phyloP scores from a whole-genome alignment of 2,797 vertebrate genomes.

The Gallinago nigripennis region DNA sequence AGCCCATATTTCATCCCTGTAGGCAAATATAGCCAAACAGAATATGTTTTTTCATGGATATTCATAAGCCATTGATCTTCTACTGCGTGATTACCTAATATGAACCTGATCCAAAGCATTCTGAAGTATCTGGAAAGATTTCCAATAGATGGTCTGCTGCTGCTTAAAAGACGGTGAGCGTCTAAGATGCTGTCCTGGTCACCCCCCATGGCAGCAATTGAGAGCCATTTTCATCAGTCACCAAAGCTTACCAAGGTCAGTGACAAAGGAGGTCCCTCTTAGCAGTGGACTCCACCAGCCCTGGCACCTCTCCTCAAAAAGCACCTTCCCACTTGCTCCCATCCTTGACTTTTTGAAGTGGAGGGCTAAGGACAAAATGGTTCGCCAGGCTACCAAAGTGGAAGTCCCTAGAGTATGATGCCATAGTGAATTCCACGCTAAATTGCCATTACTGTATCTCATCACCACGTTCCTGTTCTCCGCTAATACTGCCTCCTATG shows the following conservation, averaged over 20 bases:
- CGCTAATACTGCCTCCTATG: not conserved
- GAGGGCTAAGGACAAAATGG: not conserved
- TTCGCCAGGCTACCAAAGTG: not conserved
- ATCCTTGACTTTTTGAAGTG: not conserved
- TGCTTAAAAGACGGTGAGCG: not conserved
- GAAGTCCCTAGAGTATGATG: not conserved
- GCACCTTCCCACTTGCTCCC: not conserved
- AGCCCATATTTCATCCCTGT: not conserved
- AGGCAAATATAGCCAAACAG: not conserved
- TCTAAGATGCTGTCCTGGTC: rapidly evolving
- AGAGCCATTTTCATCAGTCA: not conserved
- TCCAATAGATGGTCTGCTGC: not conserved
- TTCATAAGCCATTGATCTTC: constrained; percentile 5
- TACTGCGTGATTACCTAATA: not conserved
- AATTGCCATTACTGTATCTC: not conserved
- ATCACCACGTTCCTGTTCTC: not conserved
- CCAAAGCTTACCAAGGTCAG: rapidly evolving
- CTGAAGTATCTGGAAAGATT: not conserved
- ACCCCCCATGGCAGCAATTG: rapidly evolving
- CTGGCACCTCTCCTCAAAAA: not conserved
- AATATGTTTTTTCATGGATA: not conserved
- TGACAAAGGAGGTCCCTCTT: rapidly evolving
- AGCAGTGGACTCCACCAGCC: not conserved
- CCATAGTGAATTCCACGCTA: not conserved
- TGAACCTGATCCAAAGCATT: not conserved